Evolutionary conservation across 2,113 vertebrate genomes (phyloP).

Genomic region (Euleptes europaea): DNA sequence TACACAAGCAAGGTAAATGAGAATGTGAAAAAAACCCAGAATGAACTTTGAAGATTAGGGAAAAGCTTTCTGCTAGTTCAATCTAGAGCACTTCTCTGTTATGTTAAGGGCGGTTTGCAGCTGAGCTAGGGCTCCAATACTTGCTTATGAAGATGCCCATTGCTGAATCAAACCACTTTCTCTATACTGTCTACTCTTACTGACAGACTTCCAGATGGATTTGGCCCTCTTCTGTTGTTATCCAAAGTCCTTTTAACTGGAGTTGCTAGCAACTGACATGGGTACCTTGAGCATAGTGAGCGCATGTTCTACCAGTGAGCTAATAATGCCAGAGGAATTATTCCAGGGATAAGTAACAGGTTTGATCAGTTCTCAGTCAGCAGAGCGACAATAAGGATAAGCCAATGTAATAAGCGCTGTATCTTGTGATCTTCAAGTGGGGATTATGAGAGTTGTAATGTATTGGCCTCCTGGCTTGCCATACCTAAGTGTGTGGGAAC

Average conservation of each 20-base stretch:
- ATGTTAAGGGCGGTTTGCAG: background rate
- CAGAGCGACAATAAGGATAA: background rate
- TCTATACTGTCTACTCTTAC: background rate
- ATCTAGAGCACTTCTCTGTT: constrained; percentile 10
- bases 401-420: background rate
- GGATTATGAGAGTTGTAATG: too few relatives aligned
- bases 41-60: background rate
- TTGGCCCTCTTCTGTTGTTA: background rate
- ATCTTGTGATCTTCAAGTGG: too few relatives aligned
- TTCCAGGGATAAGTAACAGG: background rate
- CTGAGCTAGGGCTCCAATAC: background rate
- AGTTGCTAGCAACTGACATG: background rate
- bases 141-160: background rate
- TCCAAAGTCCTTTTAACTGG: background rate
- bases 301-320: background rate
- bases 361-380: background rate
- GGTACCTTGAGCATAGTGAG: background rate
- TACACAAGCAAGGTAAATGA: too few relatives aligned
- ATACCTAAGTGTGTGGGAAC: too few relatives aligned
- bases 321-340: background rate
- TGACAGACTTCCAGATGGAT: too few relatives aligned
- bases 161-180: background rate
- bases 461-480: too few relatives aligned
- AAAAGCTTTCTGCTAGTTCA: accelerated
- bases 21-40: too few relatives aligned